Percentiles rank a stretch among this genome's conserved stretches.
Evolutionary conservation across 30 jellyfish, hydroid and myxozoan genomes (phyloP).

Genomic region (Sanderia malayensis): DNA sequence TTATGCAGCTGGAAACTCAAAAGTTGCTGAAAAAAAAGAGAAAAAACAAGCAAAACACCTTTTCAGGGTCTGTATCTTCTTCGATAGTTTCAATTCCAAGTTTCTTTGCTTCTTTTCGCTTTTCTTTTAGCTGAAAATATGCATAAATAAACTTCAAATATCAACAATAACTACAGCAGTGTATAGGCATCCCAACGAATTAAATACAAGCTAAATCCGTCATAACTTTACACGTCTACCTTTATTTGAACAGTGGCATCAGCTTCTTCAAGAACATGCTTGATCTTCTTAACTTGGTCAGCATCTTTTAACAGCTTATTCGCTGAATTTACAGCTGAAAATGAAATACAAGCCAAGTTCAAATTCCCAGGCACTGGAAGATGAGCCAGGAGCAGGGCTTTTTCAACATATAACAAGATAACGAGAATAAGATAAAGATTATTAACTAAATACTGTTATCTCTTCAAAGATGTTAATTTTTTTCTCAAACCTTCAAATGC

Average conservation of each 20-base stretch:
- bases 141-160: too few species aligned
- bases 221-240: slow-evolving; percentile 18
- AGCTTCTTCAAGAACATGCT: slow-evolving; percentile 90
- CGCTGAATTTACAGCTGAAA: slow-evolving; percentile 77
- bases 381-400: too few species aligned
- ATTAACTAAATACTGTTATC: too few species aligned
- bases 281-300: slow-evolving; percentile 73
- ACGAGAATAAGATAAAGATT: too few species aligned
- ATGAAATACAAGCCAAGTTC: neutral
- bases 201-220: too few species aligned
- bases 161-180: too few species aligned
- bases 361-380: too few species aligned
- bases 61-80: slow-evolving; percentile 92
- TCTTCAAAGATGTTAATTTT: too few species aligned
- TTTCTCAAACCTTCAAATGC: slow-evolving; percentile 99
- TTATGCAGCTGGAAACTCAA: neutral
- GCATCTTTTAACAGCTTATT: slow-evolving; percentile 63
- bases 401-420: too few species aligned
- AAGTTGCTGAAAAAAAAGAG: neutral
- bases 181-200: neutral
- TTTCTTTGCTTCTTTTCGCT: slow-evolving; percentile 85
- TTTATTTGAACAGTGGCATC: slow-evolving; percentile 71
- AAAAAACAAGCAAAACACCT: slow-evolving; percentile 30
- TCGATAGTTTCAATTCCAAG: slow-evolving; percentile 62
- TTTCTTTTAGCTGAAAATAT: slow-evolving; percentile 57